These are phyloP conservation scores for Taphrorychus bicolor DNA, from an alignment of 2,888 invertebrate genomes.

Conservation along the genomic window DNA sequence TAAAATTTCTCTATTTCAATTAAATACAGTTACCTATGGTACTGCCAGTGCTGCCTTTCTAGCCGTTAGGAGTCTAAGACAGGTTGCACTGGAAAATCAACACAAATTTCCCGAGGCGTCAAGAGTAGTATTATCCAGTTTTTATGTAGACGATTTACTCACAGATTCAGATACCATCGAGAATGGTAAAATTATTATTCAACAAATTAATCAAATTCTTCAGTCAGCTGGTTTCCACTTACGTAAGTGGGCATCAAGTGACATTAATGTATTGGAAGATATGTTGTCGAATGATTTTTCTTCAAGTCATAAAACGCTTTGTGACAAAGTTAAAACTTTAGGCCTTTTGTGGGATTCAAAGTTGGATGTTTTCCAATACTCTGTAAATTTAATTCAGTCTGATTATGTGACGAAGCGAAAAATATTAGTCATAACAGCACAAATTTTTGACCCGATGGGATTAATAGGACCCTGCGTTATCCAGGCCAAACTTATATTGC, in stretches of 20 bases:
- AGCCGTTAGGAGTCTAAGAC: not conserved
- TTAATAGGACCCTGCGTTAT: not conserved
- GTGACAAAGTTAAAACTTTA: not conserved
- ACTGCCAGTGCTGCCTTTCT: not conserved
- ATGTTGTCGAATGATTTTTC: not conserved
- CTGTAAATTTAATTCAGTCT: not conserved
- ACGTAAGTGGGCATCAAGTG: not conserved
- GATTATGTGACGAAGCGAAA: not conserved
- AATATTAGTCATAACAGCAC: not conserved
- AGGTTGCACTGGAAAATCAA: not conserved
- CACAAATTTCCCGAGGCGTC: not conserved
- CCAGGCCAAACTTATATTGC: not conserved
- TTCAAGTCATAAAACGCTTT: not conserved
- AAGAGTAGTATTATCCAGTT: not conserved
- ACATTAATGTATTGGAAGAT: not conserved
- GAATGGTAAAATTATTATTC: not conserved
- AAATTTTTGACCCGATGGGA: slow-evolving; percentile 3
- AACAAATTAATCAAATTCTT: not conserved
- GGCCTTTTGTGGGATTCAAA: not conserved
- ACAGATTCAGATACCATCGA: not conserved
- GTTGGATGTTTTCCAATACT: not conserved
- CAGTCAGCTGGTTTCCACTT: not conserved
- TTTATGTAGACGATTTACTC: not conserved
- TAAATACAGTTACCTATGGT: no score
- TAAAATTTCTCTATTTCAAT: not conserved